Conservation (phyloP, 1,140 invertebrate genomes). For the Zaprionus capensis region DNA sequence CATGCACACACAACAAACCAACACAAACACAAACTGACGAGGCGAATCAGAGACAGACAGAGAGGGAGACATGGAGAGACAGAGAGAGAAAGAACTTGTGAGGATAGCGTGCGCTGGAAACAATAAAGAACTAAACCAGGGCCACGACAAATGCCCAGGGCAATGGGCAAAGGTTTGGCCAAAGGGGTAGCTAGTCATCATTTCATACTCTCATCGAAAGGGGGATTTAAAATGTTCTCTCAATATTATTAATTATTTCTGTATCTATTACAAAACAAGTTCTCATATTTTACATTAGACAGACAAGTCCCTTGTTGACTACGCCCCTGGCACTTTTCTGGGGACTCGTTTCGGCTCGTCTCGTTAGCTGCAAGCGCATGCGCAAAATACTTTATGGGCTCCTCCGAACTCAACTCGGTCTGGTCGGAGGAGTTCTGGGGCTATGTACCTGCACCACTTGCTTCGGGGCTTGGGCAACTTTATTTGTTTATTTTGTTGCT, state of each 20-base stretch:
- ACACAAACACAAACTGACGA: slow-evolving; percentile 23
- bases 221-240: background rate
- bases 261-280: background rate
- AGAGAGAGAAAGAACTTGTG: slow-evolving; percentile 14
- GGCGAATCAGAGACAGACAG: slow-evolving; percentile 2
- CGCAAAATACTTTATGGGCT: slow-evolving; percentile 72
- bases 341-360: slow-evolving; percentile 54
- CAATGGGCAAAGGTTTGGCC: slow-evolving; percentile 41
- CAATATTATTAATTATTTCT: slow-evolving; percentile 5
- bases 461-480: slow-evolving; percentile 57
- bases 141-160: slow-evolving; percentile 39
- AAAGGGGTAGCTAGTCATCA: background rate
- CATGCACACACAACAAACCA: slow-evolving; percentile 58
- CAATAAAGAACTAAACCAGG: slow-evolving; percentile 76
- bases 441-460: slow-evolving; percentile 74
- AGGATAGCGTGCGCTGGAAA: slow-evolving; percentile 54
- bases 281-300: background rate
- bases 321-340: slow-evolving; percentile 4
- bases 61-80: background rate
- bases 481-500: slow-evolving; percentile 55
- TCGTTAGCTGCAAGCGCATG: slow-evolving; percentile 73
- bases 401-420: slow-evolving; percentile 29
- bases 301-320: background rate
- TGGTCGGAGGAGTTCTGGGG: slow-evolving; percentile 2
- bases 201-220: background rate